Percentiles rank a stretch among this genome's conserved stretches.
These are phyloP conservation scores for Cryptoleucopteryx plumbea DNA, from an alignment of 2,113 vertebrate species.

Conservation along the genomic window DNA sequence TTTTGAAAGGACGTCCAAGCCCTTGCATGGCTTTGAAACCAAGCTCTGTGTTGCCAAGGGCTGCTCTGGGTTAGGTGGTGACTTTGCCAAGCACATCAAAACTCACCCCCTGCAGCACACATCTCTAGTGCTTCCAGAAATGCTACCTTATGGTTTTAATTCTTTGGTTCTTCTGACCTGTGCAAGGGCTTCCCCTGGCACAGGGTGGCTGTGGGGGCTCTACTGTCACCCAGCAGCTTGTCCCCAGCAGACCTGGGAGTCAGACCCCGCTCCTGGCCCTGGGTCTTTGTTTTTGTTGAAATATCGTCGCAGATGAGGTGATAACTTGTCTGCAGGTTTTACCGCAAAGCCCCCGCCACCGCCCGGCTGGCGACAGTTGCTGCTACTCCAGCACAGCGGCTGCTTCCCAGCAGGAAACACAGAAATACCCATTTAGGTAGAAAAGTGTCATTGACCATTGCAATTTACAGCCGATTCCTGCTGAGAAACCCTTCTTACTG, in stretches of 20 bases:
- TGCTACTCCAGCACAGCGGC: not conserved
- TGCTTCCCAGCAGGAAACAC: not conserved
- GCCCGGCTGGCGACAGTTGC: rapidly evolving
- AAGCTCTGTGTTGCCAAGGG: not conserved
- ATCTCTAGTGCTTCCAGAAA: not conserved
- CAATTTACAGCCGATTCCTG: not conserved
- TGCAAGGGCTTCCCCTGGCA: not conserved
- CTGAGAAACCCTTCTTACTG: not conserved
- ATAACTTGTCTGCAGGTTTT: not conserved
- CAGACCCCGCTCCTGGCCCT: not conserved
- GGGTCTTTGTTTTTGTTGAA: not conserved
- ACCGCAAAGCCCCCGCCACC: not conserved
- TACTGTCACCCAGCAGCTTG: not conserved
- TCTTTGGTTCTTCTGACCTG: not conserved
- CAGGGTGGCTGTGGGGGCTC: not conserved
- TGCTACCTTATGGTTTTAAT: not conserved
- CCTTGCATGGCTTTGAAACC: not conserved
- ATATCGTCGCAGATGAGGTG: rapidly evolving
- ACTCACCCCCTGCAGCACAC: not conserved
- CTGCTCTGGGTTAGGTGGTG: not conserved
- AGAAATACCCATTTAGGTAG: not conserved
- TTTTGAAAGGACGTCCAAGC: not conserved
- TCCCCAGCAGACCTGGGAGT: not conserved
- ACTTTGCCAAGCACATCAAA: no score
- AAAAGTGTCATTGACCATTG: not conserved